Percentiles rank a stretch among this genome's conserved stretches.
Evolutionary conservation across 2,888 invertebrate species (phyloP).

Genomic region (Cheilosia grossa): DNA sequence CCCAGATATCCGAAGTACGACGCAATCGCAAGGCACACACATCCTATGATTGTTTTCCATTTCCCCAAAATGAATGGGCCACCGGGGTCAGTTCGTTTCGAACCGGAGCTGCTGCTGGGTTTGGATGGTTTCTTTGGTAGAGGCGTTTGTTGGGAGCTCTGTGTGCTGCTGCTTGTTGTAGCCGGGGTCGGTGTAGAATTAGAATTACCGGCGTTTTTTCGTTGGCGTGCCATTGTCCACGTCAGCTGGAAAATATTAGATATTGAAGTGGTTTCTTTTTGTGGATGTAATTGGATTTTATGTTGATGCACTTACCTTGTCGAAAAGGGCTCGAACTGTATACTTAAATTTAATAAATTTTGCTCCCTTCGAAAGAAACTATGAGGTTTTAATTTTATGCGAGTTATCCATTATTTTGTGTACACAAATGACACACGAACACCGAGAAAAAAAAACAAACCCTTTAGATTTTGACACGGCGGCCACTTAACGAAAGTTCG

Average conservation of each 20-base stretch:
- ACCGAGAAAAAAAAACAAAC: slow-evolving; percentile 13
- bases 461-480: slow-evolving; percentile 22
- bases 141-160: slow-evolving; percentile 57
- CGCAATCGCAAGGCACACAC: slow-evolving; percentile 87
- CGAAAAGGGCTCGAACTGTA: slow-evolving; percentile 13
- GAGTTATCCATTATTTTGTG: slow-evolving; percentile 63
- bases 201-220: slow-evolving; percentile 57
- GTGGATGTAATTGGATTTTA: not conserved
- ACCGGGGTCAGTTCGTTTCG: slow-evolving; percentile 35
- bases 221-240: slow-evolving; percentile 69
- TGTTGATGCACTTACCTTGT: slow-evolving; percentile 31
- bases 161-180: slow-evolving; percentile 68
- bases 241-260: slow-evolving; percentile 35
- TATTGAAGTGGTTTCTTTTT: not conserved
- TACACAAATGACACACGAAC: slow-evolving; percentile 55
- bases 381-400: slow-evolving; percentile 32
- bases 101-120: slow-evolving; percentile 27
- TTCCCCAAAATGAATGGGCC: slow-evolving; percentile 80
- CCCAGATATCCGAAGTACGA: slow-evolving; percentile 91
- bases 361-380: slow-evolving; percentile 30
- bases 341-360: slow-evolving; percentile 26
- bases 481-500: slow-evolving; percentile 14
- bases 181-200: slow-evolving; percentile 56
- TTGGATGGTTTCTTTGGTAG: slow-evolving; percentile 64
- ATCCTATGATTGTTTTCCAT: slow-evolving; percentile 87